Percentiles rank a stretch among this genome's conserved stretches.
Conservation (phyloP, 2,113 vertebrate genomes). For the Lycaon pictus region DNA sequence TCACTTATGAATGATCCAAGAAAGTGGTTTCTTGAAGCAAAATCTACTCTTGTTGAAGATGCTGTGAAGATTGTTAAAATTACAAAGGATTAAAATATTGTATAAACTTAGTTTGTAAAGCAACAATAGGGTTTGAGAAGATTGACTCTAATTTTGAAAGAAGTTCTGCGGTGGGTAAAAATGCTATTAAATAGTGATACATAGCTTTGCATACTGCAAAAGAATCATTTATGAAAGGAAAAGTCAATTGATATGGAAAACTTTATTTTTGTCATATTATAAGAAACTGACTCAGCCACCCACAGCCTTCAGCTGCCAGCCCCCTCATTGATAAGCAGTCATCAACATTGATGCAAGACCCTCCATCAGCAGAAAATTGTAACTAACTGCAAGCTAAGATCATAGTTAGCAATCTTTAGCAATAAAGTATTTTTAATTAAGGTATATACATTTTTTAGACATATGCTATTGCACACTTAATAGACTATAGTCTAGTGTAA, state of each 20-base stretch:
- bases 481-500: not conserved
- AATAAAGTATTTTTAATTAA: not conserved
- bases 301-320: not conserved
- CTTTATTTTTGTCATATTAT: not conserved
- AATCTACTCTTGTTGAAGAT: not conserved
- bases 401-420: not conserved
- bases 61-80: not conserved
- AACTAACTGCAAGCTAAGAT: not conserved
- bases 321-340: not conserved
- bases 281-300: not conserved
- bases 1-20: not conserved
- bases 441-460: not conserved
- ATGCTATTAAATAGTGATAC: not conserved
- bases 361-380: not conserved
- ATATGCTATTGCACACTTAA: not conserved
- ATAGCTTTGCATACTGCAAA: not conserved
- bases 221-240: not conserved
- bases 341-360: not conserved
- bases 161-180: not conserved
- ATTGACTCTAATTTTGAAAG: not conserved
- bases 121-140: not conserved
- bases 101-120: not conserved
- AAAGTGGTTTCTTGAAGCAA: not conserved
- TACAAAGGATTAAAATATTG: not conserved
- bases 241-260: not conserved